Evolutionary conservation across 2,113 vertebrate genomes (phyloP).

Genomic region (Oncorhynchus masou): DNA sequence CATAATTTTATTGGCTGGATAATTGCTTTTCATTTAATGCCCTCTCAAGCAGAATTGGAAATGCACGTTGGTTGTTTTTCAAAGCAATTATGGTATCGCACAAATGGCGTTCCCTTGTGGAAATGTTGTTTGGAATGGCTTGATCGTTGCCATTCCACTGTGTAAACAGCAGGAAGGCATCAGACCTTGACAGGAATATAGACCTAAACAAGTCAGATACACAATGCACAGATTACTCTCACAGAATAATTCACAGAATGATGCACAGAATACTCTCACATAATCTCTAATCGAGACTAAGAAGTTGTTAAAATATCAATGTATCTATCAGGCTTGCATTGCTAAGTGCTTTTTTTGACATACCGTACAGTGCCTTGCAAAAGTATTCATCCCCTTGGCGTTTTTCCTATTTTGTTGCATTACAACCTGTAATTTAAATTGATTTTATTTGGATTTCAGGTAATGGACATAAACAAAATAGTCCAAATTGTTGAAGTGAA

Average conservation of each 20-base stretch:
- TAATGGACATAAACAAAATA: no score
- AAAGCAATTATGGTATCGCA: neutral
- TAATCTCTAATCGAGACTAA: neutral
- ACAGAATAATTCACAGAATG: no score
- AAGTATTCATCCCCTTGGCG: no score
- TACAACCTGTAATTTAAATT: no score
- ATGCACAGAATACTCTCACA: neutral
- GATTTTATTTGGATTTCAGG: no score
- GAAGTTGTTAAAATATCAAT: neutral
- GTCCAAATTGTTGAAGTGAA: no score
- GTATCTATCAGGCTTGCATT: no score
- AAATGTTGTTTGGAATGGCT: neutral
- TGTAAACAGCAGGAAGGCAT: neutral
- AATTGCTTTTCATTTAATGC: neutral
- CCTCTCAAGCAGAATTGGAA: neutral
- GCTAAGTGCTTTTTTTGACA: no score
- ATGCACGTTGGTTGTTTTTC: neutral
- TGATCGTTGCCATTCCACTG: neutral
- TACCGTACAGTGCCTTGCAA: no score
- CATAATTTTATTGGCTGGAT: neutral
- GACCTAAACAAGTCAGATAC: neutral
- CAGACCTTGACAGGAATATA: slow-evolving; percentile 3
- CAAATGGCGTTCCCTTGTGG: neutral
- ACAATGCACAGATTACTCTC: neutral
- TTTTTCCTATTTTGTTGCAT: no score